A percentile compares a stretch with the other conserved stretches of the same genome.
Conservation (phyloP, 2,113 vertebrate species). For the Sphyrna mokarran region DNA sequence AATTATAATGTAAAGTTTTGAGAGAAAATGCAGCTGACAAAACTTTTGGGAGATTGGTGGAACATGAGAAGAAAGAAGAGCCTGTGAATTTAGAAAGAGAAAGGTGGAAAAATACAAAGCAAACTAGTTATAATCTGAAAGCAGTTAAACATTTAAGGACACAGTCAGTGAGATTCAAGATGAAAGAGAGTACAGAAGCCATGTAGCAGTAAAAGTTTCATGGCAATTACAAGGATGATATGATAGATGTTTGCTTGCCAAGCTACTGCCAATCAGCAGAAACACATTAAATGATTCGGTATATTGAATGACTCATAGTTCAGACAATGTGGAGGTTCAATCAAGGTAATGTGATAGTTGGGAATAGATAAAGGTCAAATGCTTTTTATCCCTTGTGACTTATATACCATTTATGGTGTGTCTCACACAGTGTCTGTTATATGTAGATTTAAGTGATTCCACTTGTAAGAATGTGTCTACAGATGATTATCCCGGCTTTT, state of each 20-base stretch:
- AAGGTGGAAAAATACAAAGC: not conserved
- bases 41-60: not conserved
- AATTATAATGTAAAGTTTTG: not conserved
- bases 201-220: not conserved
- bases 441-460: conserved; percentile 12
- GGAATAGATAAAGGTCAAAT: not conserved
- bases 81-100: not conserved
- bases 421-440: not conserved
- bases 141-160: not conserved
- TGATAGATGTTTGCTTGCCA: not conserved
- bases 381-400: not conserved
- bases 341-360: not conserved
- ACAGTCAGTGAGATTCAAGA: not conserved
- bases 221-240: not conserved
- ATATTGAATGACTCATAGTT: not conserved
- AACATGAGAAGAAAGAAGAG: not conserved
- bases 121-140: not conserved
- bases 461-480: conserved; percentile 3
- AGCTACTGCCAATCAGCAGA: not conserved
- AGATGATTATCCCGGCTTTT: conserved; percentile 23
- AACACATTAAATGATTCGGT: not conserved
- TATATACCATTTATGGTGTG: conserved; percentile 22
- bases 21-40: not conserved
- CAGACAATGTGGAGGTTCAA: not conserved
- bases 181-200: not conserved